These are phyloP conservation scores for Lycaon pictus DNA, from an alignment of 2,113 vertebrate genomes.

Conservation along the genomic window DNA sequence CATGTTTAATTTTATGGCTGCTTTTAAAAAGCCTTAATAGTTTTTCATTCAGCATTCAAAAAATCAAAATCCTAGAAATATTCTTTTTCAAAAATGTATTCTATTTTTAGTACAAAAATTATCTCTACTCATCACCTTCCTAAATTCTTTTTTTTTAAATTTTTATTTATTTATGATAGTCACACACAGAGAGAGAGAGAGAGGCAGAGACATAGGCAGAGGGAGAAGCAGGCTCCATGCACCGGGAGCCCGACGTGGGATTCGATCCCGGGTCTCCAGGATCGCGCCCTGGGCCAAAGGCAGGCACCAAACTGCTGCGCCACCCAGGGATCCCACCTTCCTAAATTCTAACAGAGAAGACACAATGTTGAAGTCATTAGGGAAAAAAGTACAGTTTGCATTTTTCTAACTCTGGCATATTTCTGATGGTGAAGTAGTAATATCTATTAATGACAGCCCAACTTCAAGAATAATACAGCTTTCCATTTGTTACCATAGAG, in stretches of 20 bases:
- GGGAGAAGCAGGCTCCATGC: too few relatives aligned
- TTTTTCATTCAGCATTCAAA: background rate
- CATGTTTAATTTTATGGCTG: background rate
- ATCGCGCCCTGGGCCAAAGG: too few relatives aligned
- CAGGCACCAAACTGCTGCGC: too few relatives aligned
- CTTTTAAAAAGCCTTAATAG: background rate
- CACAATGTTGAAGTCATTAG: background rate
- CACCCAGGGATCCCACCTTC: background rate
- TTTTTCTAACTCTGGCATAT: background rate
- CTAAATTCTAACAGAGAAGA: background rate
- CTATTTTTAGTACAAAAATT: background rate
- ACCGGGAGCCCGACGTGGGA: too few relatives aligned
- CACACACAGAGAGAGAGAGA: too few relatives aligned
- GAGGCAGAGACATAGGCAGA: too few relatives aligned
- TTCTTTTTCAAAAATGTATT: background rate
- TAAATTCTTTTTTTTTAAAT: background rate
- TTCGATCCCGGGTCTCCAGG: too few relatives aligned
- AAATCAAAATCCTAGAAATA: background rate
- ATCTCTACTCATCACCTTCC: background rate
- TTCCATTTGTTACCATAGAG: background rate
- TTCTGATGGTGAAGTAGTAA: background rate
- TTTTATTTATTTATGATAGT: too few relatives aligned
- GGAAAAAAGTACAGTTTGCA: background rate
- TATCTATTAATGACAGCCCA: background rate
- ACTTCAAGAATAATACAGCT: background rate